Base-by-base conservation (phyloP, 1,140 invertebrate species). In the Medauroidea extradentata region DNA sequence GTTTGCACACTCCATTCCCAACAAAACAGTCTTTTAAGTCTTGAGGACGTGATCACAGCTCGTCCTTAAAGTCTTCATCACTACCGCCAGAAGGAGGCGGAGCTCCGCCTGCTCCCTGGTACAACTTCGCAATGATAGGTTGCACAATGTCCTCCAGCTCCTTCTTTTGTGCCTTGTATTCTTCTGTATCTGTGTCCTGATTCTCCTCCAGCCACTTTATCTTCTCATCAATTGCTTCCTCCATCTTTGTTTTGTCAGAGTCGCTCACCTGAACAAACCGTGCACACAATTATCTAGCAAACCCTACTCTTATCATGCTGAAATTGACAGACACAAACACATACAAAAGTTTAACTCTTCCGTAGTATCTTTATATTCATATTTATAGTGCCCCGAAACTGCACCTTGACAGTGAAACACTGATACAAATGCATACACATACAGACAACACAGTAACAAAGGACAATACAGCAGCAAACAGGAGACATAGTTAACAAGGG, bases 191-290 rank as follows among this genome's bases (percentile, higher is more conserved):
- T 4, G 92, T 90, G 63, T 99, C 96, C 65, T 89, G 87, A 76
- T 99, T 96, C 61, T 91, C 87, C 76, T 99, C 97, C 39, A 99
- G 78, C 97, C 97, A 99, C 72, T 98, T 96, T 69, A 99, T 99
- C 58, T 94, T 91, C 65, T 96, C 94, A 62, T 98, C 95, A 67
- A 99, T 91, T 19, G 93, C 93, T 65, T 90, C 87, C 72, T 98
- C 96, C 81, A 99, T 94, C 68, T 95, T 98, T 4, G 89, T 78
- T 75, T 99, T 99, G 53, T 99, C 97, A 4, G 92, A 87, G 54
- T 91, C 93, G 65, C 82, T 84, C 29, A 94, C 68, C 78, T 79
- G 66, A n/a, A n/a, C n/a, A n/a, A n/a, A n/a, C n/a, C n/a, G n/a
- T n/a, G n/a, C n/a, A n/a, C n/a, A n/a, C n/a, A n/a, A n/a, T n/a